A percentile compares a stretch with the other conserved stretches of the same genome.
phyloP scores from a whole-genome alignment of 1,140 invertebrate species.

The Drosophila seguyi region DNA sequence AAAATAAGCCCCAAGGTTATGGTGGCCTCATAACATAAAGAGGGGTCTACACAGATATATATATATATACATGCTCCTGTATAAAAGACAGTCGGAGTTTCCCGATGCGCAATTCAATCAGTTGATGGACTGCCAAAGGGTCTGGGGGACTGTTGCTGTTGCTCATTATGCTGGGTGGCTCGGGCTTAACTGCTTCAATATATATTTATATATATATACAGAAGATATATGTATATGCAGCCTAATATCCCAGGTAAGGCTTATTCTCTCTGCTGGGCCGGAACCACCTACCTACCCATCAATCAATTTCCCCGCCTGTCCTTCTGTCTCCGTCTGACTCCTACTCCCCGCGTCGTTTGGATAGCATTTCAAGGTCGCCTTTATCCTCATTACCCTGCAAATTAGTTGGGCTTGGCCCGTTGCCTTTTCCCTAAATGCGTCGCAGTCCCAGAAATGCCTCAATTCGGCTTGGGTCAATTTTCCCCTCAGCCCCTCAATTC shows the following conservation, averaged over 20 bases:
- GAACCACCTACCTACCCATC: conserved; percentile 26
- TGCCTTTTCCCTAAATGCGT: conserved; percentile 56
- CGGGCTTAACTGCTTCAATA: conserved; percentile 4
- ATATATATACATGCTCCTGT: conserved; percentile 22
- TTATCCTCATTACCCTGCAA: conserved; percentile 53
- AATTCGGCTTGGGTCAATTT: conserved; percentile 35
- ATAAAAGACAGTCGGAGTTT: conserved; percentile 6
- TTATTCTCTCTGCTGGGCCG: conserved; percentile 1
- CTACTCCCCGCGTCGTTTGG: neutral
- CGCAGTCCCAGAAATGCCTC: conserved; percentile 46
- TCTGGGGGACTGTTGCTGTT: neutral
- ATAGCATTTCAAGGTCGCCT: conserved; percentile 57
- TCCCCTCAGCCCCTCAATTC: neutral
- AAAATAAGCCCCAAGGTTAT: conserved; percentile 68
- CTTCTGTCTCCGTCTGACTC: conserved; percentile 18
- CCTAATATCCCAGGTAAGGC: conserved; percentile 26
- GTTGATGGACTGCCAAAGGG: conserved; percentile 36
- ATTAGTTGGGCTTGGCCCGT: conserved; percentile 43
- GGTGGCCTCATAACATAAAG: conserved; percentile 8
- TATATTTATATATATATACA: conserved; percentile 2
- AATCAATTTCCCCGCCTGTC: conserved; percentile 30
- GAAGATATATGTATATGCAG: conserved; percentile 12
- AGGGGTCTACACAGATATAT: neutral
- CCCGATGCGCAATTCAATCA: conserved; percentile 68
- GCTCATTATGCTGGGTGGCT: conserved; percentile 21